Evolutionary conservation across 2,888 invertebrate genomes (phyloP), one percentile per base, ranked within the genome.

Genomic region (Cataglyphis livida): DNA sequence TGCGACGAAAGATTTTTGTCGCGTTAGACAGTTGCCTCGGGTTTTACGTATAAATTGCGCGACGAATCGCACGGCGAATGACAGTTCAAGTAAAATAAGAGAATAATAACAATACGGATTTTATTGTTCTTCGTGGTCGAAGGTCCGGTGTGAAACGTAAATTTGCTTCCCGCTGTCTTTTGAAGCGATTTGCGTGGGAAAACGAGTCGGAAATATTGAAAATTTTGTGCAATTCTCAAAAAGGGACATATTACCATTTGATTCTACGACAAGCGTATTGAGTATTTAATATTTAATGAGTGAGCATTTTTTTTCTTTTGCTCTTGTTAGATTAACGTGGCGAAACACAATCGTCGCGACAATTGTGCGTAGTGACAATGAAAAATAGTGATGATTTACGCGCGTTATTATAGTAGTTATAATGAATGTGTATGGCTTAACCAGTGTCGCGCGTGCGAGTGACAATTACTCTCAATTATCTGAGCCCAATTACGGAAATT

Each of bases 61-160:
- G 78, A 73, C 83, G 81, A 76, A 73, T 85, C 68, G 73, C 76
- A 71, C 71, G 74, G 64, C 65, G 66, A 84, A 86, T 86, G 82
- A 66, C 79, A 84, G 83, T 83, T 82, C 68, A 28, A 68, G 65
- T 73, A 83, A 76, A 83, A 81, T 82, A 84, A 65, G 68, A 32
- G 89, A 86, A 83, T 84, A 83, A 90, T 85, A 89, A 89, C 78
- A 65, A 88, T 78, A 71, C 70, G 81, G 62, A 82, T 85, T 89
- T 90, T 87, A 89, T 90, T 90, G 83, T 90, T 87, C 81, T 57
- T 32, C 18, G 57, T 81, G 89, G 90, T 90, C 89, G 86, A 84
- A 89, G 90, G 89, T 85, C 85, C 85, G 35, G 25, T 41, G 44
- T 59, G 64, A 68, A 51, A 70, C 83, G 81, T 89, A 89, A 89